Conservation (phyloP, 2,113 vertebrate species). For the Sakesphorus luctuosus region DNA sequence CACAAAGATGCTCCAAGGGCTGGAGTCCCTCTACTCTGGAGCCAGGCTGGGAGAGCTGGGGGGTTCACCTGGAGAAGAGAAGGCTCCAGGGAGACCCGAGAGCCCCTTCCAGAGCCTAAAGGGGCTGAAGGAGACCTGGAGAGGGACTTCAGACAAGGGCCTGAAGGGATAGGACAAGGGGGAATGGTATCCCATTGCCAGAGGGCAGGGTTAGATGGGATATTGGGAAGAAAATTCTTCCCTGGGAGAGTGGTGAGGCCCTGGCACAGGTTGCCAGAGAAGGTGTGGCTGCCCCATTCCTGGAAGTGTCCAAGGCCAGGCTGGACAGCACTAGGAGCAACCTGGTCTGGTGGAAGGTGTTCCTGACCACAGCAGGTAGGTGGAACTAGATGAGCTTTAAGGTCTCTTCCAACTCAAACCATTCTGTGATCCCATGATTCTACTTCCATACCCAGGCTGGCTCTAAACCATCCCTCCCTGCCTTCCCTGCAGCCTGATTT, state of each 20-base stretch:
- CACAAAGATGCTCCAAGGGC: rapidly evolving
- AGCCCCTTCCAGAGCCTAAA: rapidly evolving
- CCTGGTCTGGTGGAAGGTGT: neutral
- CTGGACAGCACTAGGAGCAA: rapidly evolving
- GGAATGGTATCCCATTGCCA: neutral
- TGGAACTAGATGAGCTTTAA: neutral
- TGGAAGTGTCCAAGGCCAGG: neutral
- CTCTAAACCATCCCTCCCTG: neutral
- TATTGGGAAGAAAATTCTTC: neutral
- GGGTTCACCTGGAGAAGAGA: rapidly evolving
- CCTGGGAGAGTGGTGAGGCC: rapidly evolving
- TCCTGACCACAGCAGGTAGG: no score
- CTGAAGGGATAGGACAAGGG: neutral
- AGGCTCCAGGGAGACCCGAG: neutral
- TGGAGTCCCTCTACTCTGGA: neutral
- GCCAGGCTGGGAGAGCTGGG: neutral
- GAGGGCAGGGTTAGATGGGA: neutral
- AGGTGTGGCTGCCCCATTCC: neutral
- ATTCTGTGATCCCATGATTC: neutral
- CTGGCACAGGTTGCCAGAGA: neutral
- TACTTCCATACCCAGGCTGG: neutral
- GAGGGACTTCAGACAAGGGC: neutral
- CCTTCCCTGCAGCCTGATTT: neutral
- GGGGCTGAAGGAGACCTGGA: neutral
- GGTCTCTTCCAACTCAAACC: neutral